Base-by-base conservation (phyloP, 2,113 vertebrate species). In the Haemorhous mexicanus region DNA sequence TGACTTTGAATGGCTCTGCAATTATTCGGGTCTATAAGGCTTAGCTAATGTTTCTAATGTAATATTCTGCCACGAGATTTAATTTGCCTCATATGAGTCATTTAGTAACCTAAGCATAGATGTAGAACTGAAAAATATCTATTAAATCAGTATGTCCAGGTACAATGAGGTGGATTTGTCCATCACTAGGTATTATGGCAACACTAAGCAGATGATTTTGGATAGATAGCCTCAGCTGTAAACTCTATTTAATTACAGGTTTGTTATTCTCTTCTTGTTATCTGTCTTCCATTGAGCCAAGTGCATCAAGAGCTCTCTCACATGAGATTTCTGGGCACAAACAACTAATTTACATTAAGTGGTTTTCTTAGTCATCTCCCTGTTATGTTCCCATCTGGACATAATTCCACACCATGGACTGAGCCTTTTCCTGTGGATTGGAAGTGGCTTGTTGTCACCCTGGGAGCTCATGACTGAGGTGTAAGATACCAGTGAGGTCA, bases 31-130 rank as follows among this genome's bases (percentile, higher is more conserved):
- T 78, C 66, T 73, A n/a, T 76, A 90, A 92, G 87, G 20, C 87
- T 94, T 50, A 78, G 87, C 44, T 94, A 84, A 81, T 84, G 50
- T 78, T 92, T 91, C 89, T 89, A 84, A 84, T 46, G 37, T 33
- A 74, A 58, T 87, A 63, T 79, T 93, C 78, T 93, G n/a, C 41
- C 23, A 22, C 7, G 53, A 90, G 92, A 95, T 90, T 83, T 93
- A 85, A 90, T 87, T 82, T 87, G 72, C 62, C 41, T 75, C 32
- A 19, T 47, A 85, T 6, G 35, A 70, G 49, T 39, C 23, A 83
- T 69, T 93, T 76, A 67, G 74, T 62, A 68, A 68, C 22, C 53
- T 47, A 79, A 87, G 58, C 66, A 82, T 53, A 68, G 74, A 89
- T 30, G 26, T 37, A 76, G 66, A 87, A 73, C 35, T 44, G 80